Evolutionary conservation across 1,140 invertebrate species (phyloP).

Genomic region (Gonioctena quinquepunctata): DNA sequence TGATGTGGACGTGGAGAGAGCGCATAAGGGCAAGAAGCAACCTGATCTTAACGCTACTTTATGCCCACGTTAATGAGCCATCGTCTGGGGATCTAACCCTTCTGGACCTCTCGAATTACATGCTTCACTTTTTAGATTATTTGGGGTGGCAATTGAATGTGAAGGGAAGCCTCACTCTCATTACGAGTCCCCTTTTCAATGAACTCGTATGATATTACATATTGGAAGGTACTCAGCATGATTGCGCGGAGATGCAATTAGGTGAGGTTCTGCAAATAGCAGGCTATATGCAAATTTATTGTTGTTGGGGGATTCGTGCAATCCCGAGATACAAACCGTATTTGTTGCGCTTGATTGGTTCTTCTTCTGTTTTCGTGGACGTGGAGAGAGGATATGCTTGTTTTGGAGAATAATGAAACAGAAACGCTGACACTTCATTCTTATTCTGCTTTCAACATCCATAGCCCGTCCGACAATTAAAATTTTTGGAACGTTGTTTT

Average conservation of each 20-base stretch:
- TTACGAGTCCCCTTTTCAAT: not conserved
- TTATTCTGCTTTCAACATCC: no score
- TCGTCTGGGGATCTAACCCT: constrained; percentile 1
- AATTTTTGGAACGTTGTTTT: no score
- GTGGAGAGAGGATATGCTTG: no score
- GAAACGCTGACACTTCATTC: no score
- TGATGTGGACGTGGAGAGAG: not conserved
- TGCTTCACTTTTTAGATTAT: constrained; percentile 18
- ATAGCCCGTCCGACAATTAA: no score
- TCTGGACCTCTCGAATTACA: constrained; percentile 13
- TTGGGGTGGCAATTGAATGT: constrained; percentile 10
- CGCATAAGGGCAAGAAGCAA: not conserved
- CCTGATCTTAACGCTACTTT: not conserved
- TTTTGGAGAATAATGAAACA: no score
- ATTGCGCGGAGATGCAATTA: not conserved
- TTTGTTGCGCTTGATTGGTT: no score
- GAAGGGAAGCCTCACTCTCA: not conserved
- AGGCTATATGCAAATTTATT: constrained; percentile 1
- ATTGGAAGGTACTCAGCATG: not conserved
- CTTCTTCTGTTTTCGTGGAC: no score
- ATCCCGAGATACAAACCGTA: not conserved
- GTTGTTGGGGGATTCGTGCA: not conserved
- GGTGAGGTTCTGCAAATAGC: constrained; percentile 2
- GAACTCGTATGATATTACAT: not conserved
- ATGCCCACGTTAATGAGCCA: constrained; percentile 1